Percentiles rank a stretch among this genome's conserved stretches.
phyloP scores from a whole-genome alignment of 2,113 vertebrate genomes.

The human region DNA sequence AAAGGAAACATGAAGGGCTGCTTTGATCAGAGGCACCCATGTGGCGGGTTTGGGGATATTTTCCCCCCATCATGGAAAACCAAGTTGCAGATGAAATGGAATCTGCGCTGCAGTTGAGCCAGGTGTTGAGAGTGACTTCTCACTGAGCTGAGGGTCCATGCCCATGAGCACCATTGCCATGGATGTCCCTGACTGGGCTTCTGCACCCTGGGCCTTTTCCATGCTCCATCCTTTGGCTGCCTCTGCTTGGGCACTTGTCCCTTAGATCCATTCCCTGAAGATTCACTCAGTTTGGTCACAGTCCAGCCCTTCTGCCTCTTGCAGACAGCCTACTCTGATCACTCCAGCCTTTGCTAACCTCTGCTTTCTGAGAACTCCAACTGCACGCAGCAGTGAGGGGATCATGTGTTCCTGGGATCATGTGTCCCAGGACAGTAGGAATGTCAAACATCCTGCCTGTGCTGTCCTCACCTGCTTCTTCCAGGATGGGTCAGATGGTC shows the following conservation, averaged over 20 bases:
- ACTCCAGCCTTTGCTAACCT: neutral
- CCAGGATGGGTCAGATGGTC: neutral
- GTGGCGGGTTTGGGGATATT: neutral
- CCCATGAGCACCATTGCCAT: no score
- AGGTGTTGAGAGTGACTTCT: neutral
- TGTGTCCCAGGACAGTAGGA: no score
- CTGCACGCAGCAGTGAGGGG: neutral
- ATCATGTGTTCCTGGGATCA: neutral
- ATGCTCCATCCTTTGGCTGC: neutral
- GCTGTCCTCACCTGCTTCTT: neutral
- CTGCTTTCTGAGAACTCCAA: neutral
- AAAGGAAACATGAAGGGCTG: neutral
- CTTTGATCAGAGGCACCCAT: neutral
- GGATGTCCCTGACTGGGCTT: accelerated
- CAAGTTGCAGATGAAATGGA: neutral
- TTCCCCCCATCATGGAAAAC: neutral
- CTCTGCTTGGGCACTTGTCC: neutral
- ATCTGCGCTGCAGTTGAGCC: neutral
- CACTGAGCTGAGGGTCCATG: accelerated
- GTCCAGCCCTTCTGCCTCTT: neutral
- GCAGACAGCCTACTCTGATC: neutral
- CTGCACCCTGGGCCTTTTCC: neutral
- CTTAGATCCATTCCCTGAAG: neutral
- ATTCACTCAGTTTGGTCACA: neutral
- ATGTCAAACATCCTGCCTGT: neutral